These are phyloP conservation scores for Apamea anceps DNA, from an alignment of 2,888 invertebrate genomes.

Conservation along the genomic window DNA sequence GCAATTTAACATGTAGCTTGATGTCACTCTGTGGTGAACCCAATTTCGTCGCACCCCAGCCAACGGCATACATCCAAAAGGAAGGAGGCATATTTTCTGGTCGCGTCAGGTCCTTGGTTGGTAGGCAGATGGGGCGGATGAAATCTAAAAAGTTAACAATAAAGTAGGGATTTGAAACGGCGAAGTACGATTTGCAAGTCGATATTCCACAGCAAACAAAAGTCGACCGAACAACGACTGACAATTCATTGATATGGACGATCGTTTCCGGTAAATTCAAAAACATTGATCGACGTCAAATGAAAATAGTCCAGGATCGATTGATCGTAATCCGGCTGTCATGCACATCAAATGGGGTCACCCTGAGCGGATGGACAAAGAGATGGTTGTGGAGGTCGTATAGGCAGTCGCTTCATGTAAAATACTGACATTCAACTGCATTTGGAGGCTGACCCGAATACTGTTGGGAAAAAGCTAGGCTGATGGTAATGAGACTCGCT, in stretches of 20 bases:
- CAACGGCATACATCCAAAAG: constrained; percentile 47
- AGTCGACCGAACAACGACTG: not conserved
- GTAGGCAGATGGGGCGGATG: constrained; percentile 54
- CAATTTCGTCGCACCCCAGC: constrained; percentile 28
- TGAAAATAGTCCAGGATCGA: not conserved
- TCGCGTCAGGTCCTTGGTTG: constrained; percentile 31
- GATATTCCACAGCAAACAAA: not conserved
- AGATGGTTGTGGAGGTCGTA: not conserved
- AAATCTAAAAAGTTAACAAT: constrained; percentile 46
- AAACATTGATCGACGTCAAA: not conserved
- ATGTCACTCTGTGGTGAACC: not conserved
- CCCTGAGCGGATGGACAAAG: not conserved
- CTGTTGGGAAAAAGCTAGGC: not conserved
- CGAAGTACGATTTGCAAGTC: not conserved
- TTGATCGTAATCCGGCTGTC: not conserved
- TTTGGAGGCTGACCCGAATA: not conserved
- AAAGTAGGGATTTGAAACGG: not conserved
- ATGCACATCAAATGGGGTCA: no score
- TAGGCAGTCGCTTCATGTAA: not conserved
- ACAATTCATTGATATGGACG: not conserved
- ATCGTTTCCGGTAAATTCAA: not conserved
- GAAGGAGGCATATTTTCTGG: not conserved
- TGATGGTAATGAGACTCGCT: not conserved
- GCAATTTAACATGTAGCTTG: constrained; percentile 19
- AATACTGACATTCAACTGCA: not conserved